These are phyloP conservation scores for Onthophagus sagittarius DNA, from an alignment of 2,888 invertebrate genomes.

Conservation along the genomic window DNA sequence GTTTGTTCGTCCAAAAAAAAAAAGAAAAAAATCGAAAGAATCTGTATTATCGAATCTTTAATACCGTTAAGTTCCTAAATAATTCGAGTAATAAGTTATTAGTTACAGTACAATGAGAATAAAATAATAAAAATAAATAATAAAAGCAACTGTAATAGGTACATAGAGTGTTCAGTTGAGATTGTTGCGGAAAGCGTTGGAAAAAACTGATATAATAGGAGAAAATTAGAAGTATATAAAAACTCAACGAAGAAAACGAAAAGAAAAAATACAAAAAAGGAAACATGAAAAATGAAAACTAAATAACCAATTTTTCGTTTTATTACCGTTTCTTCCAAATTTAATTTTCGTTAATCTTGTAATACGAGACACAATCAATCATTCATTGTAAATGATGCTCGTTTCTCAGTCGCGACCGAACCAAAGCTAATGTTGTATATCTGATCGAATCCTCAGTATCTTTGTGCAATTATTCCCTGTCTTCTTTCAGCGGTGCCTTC, in stretches of 20 bases:
- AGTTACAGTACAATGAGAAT: neutral
- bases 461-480: constrained; percentile 40
- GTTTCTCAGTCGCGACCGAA: neutral
- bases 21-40: neutral
- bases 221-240: neutral
- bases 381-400: neutral
- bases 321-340: no score
- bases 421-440: neutral
- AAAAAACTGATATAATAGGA: no score
- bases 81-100: neutral
- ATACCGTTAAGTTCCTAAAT: neutral
- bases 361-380: neutral
- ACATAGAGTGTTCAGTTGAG: neutral
- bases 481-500: constrained; percentile 53
- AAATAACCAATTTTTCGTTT: no score
- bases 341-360: no score
- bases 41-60: neutral
- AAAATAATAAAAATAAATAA: neutral
- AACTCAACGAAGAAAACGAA: neutral
- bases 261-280: neutral
- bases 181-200: neutral
- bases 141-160: neutral
- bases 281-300: no score
- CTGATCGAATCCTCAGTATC: neutral
- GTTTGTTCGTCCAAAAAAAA: neutral